phyloP scores from a whole-genome alignment of 2,113 vertebrate species.

The Burhinus bistriatus region DNA sequence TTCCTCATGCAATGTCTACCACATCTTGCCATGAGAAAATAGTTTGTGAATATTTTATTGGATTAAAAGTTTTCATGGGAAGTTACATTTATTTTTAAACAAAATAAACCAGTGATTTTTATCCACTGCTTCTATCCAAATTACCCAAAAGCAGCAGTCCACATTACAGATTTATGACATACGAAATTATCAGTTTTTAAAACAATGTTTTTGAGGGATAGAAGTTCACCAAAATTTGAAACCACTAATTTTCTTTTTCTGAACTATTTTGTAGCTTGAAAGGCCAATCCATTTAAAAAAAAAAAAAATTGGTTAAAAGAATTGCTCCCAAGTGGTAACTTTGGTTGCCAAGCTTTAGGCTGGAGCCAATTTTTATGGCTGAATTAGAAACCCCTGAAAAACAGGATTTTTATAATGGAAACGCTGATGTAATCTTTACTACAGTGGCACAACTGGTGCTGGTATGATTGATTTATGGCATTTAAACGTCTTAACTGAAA shows the following conservation, averaged over 20 bases:
- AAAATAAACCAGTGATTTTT: conserved; percentile 17
- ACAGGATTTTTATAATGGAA: conserved; percentile 26
- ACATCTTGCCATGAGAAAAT: background rate
- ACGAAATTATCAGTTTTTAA: conserved; percentile 73
- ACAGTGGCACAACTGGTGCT: conserved; percentile 33
- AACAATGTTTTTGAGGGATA: conserved; percentile 69
- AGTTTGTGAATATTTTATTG: background rate
- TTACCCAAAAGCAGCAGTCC: conserved; percentile 45
- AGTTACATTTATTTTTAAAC: conserved; percentile 34
- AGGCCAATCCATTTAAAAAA: conserved; percentile 44
- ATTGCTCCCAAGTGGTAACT: conserved; percentile 69
- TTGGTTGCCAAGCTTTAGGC: conserved; percentile 62
- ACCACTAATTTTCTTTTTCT: conserved; percentile 72
- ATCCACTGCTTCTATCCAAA: conserved; percentile 28
- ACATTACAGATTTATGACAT: conserved; percentile 59
- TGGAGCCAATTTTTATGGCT: conserved; percentile 57
- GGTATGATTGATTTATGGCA: conserved; percentile 27
- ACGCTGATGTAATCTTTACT: conserved; percentile 57
- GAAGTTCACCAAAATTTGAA: conserved; percentile 71
- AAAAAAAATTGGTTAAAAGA: conserved; percentile 53
- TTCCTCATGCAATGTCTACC: background rate
- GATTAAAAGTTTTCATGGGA: conserved; percentile 19
- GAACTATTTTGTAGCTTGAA: conserved; percentile 61
- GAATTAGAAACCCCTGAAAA: conserved; percentile 51
- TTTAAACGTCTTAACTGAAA: conserved; percentile 27